These are phyloP conservation scores for Muscina levida DNA, from an alignment of 2,888 invertebrate species.

Conservation along the genomic window DNA sequence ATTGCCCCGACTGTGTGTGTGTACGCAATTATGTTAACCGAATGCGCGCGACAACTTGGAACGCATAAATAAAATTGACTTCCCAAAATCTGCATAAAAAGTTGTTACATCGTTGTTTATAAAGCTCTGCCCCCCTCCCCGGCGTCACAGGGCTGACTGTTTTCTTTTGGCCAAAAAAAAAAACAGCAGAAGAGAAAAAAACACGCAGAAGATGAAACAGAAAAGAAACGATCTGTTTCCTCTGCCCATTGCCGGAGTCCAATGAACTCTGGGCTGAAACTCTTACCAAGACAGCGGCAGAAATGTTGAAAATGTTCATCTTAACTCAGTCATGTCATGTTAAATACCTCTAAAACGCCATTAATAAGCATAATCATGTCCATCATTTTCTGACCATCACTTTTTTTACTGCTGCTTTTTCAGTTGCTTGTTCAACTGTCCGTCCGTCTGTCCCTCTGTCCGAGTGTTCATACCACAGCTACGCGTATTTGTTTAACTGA, in stretches of 20 bases:
- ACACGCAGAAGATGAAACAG: background rate
- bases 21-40: conserved; percentile 9
- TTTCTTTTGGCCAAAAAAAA: background rate
- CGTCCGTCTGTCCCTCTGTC: background rate
- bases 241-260: background rate
- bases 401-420: conserved; percentile 20
- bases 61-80: conserved; percentile 2
- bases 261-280: conserved; percentile 25
- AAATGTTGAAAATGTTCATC: conserved; percentile 7
- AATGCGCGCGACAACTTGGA: background rate
- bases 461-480: background rate
- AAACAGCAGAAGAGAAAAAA: background rate
- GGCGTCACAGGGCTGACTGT: background rate
- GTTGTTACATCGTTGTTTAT: conserved; percentile 14
- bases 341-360: conserved; percentile 56
- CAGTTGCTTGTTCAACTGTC: background rate
- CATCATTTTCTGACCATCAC: conserved; percentile 55
- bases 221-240: conserved; percentile 18
- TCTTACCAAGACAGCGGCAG: background rate
- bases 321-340: conserved; percentile 49
- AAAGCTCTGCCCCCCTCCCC: background rate
- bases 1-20: too few species aligned
- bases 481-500: conserved; percentile 24
- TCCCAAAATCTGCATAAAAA: background rate
- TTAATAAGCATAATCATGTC: conserved; percentile 58